Evolutionary conservation across 2,113 vertebrate genomes (phyloP).

Genomic region (Platycercus adscitus): DNA sequence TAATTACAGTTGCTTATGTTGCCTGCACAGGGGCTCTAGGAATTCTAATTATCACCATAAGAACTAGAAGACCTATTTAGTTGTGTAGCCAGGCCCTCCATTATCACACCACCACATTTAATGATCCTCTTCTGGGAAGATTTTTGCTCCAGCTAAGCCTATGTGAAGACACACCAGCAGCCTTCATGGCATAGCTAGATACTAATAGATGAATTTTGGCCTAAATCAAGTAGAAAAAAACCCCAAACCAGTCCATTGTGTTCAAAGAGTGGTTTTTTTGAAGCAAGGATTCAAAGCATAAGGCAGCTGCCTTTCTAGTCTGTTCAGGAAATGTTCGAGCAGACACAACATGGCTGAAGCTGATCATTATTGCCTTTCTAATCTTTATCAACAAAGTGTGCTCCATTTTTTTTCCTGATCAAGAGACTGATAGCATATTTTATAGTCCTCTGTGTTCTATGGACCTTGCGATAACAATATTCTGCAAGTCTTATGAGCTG

Average conservation of each 20-base stretch:
- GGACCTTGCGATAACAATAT: neutral
- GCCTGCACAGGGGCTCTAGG: neutral
- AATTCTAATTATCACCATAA: neutral
- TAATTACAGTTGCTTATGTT: neutral
- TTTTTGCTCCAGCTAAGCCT: neutral
- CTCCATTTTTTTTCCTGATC: neutral
- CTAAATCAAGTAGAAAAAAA: neutral
- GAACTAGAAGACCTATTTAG: neutral
- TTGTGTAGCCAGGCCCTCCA: neutral
- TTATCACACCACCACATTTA: neutral
- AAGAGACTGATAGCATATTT: neutral
- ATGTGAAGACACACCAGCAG: neutral
- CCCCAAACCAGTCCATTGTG: neutral
- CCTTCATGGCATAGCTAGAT: neutral
- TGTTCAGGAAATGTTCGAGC: neutral
- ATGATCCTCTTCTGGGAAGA: neutral
- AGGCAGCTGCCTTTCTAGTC: neutral
- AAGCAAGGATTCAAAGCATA: neutral
- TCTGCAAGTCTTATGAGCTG: neutral
- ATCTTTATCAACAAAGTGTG: neutral
- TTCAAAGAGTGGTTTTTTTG: neutral
- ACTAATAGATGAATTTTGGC: neutral
- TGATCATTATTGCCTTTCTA: constrained; percentile 35
- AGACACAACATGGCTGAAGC: neutral
- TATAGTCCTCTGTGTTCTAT: neutral